Conservation (phyloP, 2,888 invertebrate species). For the Cantharis rufa region DNA sequence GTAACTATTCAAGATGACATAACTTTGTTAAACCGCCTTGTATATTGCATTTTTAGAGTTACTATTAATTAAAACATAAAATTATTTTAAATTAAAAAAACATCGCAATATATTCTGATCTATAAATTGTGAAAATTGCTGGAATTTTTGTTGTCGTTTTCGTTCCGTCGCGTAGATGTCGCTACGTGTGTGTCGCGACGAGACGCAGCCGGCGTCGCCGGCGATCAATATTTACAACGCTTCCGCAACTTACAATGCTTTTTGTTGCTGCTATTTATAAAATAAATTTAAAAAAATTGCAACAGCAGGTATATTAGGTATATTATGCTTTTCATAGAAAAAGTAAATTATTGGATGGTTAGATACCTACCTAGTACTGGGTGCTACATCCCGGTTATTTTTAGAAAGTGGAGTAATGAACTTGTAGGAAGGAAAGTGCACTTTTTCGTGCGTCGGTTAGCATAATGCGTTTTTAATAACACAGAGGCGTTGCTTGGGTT, state of each 20-base stretch:
- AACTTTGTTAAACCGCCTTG: not conserved
- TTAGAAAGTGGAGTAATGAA: not conserved
- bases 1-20: too few relatives aligned
- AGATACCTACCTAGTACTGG: not conserved
- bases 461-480: not conserved
- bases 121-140: not conserved
- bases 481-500: not conserved
- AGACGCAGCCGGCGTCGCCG: not conserved
- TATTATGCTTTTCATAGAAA: not conserved
- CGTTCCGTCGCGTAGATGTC: not conserved
- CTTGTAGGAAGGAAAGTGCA: not conserved
- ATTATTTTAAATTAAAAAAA: not conserved
- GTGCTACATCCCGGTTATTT: not conserved
- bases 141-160: not conserved
- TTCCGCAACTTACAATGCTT: conserved; percentile 1
- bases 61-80: too few relatives aligned
- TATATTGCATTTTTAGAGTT: too few relatives aligned
- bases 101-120: not conserved
- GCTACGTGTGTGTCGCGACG: conserved; percentile 3
- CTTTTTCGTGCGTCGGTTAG: not conserved
- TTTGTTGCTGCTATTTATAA: not conserved
- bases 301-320: not conserved
- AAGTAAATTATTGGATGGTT: not conserved
- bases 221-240: conserved; percentile 12
- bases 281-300: not conserved